Base-by-base conservation (phyloP, 2,113 vertebrate species). In the Crypturellus undulatus region DNA sequence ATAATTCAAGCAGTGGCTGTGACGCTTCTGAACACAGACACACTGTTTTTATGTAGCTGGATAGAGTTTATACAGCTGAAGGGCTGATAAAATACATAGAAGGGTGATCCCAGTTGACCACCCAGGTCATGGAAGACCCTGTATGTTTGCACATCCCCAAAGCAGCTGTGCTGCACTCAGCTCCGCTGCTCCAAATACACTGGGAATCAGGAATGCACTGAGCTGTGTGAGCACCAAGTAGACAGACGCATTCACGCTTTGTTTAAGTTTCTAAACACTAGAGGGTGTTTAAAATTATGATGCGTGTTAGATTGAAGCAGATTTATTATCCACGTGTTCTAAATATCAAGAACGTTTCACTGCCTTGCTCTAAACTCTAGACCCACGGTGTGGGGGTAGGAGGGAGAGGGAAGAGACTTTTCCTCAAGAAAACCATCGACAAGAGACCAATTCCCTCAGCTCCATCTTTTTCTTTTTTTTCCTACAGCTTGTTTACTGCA, bases 401-500 rank as follows among this genome's bases (percentile, higher is more conserved):
- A 58, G 54, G 54, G 54, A 58, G 54, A 32, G 30, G 54, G 9
- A 58, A 58, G 54, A 19, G 54, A 58, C 54, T 58, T 28, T 42
- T 78, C 68, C 54, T 78, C 81, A 19, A 51, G 86, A 87, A 78
- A 7, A 36, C 52, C 77, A 36, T 0, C 18, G 54, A 62, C 43
- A 49, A 80, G 43, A 43, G 72, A 47, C 63, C 56, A 54, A 38
- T 54, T 56, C 25, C 68, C 49, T 77, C 58, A 67, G 87, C 38
- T 79, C 79, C 43, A 89, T 89, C 77, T 90, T 93, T 62, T 80
- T 81, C 59, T 73, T 68, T 64, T 64, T 69, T 79, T 49, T 49
- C 49, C 87, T 71, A 70, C 81, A 69, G 77, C 92, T 95, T 95
- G 92, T 95, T 96, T 95, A 93, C 95, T 87, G 95, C 73, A 88